Conservation (phyloP, 1,140 invertebrate genomes). For the Eupeodes corollae region DNA sequence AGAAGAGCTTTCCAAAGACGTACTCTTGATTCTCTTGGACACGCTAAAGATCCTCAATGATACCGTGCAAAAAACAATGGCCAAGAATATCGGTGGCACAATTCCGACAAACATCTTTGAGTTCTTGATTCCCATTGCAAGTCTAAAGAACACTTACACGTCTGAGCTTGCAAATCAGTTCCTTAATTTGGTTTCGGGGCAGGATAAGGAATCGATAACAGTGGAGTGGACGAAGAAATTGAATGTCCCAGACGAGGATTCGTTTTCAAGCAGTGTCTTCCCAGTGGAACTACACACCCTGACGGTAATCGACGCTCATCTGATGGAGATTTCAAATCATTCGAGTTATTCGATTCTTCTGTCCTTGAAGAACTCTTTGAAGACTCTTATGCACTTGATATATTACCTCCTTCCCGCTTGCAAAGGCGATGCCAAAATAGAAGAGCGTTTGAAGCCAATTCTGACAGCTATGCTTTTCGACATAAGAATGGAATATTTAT, state of each 20-base stretch:
- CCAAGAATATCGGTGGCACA: slow-evolving; percentile 22
- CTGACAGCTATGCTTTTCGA: slow-evolving; percentile 65
- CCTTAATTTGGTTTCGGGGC: slow-evolving; percentile 26
- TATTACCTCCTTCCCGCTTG: slow-evolving; percentile 28
- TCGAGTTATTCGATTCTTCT: slow-evolving; percentile 24
- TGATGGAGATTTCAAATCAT: slow-evolving; percentile 23
- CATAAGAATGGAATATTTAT: slow-evolving; percentile 60
- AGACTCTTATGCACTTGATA: slow-evolving; percentile 24
- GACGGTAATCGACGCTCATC: slow-evolving; percentile 30
- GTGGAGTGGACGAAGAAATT: slow-evolving; percentile 33
- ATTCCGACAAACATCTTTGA: slow-evolving; percentile 24
- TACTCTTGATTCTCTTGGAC: slow-evolving; percentile 23
- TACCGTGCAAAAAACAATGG: slow-evolving; percentile 23
- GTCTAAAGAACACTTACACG: slow-evolving; percentile 27
- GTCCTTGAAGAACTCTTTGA: slow-evolving; percentile 31
- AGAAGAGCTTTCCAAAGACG: slow-evolving; percentile 14
- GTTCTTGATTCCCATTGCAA: slow-evolving; percentile 29
- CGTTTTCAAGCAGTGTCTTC: slow-evolving; percentile 17
- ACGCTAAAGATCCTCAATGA: slow-evolving; percentile 21
- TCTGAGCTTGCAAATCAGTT: slow-evolving; percentile 28
- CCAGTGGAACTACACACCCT: slow-evolving; percentile 32
- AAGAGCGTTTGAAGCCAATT: slow-evolving; percentile 38
- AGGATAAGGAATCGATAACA: slow-evolving; percentile 30
- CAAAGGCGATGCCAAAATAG: slow-evolving; percentile 9
- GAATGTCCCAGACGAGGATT: slow-evolving; percentile 21